Percentiles rank a stretch among this genome's conserved stretches.
Conservation (phyloP, 2,888 invertebrate species). For the Sepiola atlantica region DNA sequence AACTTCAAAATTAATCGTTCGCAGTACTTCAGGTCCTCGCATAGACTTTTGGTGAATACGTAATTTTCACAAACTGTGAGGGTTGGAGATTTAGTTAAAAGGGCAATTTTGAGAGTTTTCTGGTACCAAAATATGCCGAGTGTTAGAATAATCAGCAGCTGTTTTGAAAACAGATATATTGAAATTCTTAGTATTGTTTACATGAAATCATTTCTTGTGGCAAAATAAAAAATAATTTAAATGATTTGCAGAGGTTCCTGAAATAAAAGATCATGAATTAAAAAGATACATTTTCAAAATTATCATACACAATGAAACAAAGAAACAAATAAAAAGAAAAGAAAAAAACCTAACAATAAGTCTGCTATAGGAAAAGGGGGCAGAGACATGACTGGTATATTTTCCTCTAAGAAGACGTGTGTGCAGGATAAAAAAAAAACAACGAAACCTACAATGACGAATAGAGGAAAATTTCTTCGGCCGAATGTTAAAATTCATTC, state of each 20-base stretch:
- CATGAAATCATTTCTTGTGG: neutral
- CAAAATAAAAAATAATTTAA: neutral
- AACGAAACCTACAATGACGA: neutral
- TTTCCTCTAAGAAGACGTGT: slow-evolving; percentile 24
- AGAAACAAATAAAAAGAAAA: neutral
- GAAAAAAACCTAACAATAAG: neutral
- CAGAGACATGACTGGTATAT: neutral
- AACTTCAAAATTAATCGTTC: too few species aligned
- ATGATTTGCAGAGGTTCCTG: neutral
- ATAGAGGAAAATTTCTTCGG: neutral
- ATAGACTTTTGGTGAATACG: too few species aligned
- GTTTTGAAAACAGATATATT: too few species aligned
- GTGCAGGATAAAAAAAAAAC: neutral
- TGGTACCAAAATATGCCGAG: too few species aligned
- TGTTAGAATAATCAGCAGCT: too few species aligned
- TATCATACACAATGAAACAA: neutral
- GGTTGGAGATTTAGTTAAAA: too few species aligned
- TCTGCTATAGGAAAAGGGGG: neutral
- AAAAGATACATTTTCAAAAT: neutral
- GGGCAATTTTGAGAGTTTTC: too few species aligned
- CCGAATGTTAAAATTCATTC: neutral
- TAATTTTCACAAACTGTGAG: too few species aligned
- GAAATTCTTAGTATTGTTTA: too few species aligned
- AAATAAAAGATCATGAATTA: neutral
- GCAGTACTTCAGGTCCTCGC: too few species aligned